Percentiles rank a stretch among this genome's conserved stretches.
These are phyloP conservation scores for Chrysaora quinquecirrha DNA, from an alignment of 30 jellyfish, hydroid and myxozoan species.

Conservation along the genomic window DNA sequence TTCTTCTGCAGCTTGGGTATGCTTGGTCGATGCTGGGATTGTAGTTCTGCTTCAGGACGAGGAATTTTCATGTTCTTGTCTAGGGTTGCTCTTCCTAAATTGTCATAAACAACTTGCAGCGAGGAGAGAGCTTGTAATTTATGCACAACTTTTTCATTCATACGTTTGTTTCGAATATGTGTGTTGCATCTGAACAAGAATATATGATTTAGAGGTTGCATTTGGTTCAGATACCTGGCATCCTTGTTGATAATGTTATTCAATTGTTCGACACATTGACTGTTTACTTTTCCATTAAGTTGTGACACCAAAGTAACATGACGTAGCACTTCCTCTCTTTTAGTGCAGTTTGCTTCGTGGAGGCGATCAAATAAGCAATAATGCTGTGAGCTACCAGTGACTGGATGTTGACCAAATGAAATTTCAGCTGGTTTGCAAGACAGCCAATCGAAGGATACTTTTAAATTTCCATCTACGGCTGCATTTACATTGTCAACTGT, in stretches of 20 bases:
- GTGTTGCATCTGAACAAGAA: constrained; percentile 16
- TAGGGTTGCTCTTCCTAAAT: not conserved
- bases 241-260: too few relatives aligned
- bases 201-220: not conserved
- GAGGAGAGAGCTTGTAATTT: not conserved
- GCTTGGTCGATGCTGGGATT: not conserved
- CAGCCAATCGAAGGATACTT: not conserved
- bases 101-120: not conserved
- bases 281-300: too few relatives aligned
- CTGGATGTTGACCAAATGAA: not conserved
- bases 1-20: not conserved
- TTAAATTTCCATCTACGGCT: not conserved
- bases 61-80: not conserved
- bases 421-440: not conserved
- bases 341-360: not conserved
- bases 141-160: constrained; percentile 18
- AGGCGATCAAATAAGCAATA: not conserved
- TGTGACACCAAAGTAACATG: not conserved
- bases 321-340: constrained; percentile 2
- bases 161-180: constrained; percentile 32
- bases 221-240: not conserved
- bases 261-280: too few relatives aligned
- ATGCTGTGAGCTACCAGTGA: not conserved
- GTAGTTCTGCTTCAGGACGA: not conserved
- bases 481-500: not conserved